Conservation (phyloP, 2,888 invertebrate genomes). For the Xestia xanthographa region DNA sequence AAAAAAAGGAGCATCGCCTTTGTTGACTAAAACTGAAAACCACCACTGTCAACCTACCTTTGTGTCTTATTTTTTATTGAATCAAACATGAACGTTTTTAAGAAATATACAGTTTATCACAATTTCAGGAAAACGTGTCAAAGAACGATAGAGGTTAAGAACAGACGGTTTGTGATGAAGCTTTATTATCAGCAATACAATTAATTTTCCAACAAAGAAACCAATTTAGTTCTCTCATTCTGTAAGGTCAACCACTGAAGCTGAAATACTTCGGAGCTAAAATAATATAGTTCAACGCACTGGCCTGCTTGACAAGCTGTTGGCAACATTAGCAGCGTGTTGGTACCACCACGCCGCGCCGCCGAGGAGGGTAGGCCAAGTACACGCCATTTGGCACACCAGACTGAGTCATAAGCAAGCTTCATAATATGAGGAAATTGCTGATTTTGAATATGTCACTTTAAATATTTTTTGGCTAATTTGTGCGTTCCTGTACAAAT, state of each 20-base stretch:
- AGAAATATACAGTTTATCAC: not conserved
- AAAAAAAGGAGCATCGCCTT: not conserved
- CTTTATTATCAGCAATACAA: conserved; percentile 12
- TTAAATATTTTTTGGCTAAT: conserved; percentile 12
- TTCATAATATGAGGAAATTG: conserved; percentile 35
- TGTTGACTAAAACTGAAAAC: not conserved
- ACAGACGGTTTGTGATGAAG: not conserved
- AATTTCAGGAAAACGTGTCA: conserved; percentile 2
- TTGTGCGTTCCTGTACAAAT: not conserved
- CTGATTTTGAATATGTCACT: conserved; percentile 22
- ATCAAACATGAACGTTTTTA: not conserved
- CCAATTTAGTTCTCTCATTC: not conserved
- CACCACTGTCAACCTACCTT: not conserved
- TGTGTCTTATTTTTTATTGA: not conserved
- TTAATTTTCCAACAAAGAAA: conserved; percentile 12
- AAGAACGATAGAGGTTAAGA: not conserved
- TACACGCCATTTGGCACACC: conserved; percentile 44
- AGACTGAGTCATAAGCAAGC: conserved; percentile 26
- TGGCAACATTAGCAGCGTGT: conserved; percentile 46
- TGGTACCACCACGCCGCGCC: conserved; percentile 10
- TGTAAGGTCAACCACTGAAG: conserved; percentile 26
- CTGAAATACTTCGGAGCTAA: conserved; percentile 2
- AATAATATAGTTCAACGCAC: conserved; percentile 42
- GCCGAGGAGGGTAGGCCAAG: conserved; percentile 19
- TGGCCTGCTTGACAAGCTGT: conserved; percentile 41